Evolutionary conservation across 2,113 vertebrate genomes (phyloP).

Genomic region (Dicrurus megarhynchus): DNA sequence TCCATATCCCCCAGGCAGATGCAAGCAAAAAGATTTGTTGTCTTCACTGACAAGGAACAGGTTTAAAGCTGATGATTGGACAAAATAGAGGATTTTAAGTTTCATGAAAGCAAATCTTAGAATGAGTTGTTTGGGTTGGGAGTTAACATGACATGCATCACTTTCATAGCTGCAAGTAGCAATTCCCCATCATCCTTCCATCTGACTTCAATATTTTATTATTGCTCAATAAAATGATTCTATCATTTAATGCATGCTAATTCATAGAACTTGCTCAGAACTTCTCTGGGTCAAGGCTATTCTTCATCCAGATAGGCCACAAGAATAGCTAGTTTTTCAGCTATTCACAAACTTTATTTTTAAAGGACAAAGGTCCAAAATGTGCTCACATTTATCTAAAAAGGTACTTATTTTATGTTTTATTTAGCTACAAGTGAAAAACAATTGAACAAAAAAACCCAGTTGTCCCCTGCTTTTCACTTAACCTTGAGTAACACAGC

Average conservation of each 20-base stretch:
- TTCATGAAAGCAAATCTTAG: slow-evolving; percentile 70
- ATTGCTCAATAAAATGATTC: slow-evolving; percentile 59
- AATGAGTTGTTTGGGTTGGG: slow-evolving; percentile 62
- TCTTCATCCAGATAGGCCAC: neutral
- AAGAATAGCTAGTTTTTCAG: neutral
- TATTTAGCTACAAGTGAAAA: neutral
- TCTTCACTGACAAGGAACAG: slow-evolving; percentile 76
- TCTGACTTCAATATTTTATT: slow-evolving; percentile 47
- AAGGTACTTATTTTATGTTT: neutral
- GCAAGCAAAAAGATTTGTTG: slow-evolving; percentile 76
- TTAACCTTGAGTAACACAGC: neutral
- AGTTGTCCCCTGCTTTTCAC: neutral
- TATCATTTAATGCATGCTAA: slow-evolving; percentile 22
- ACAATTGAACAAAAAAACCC: neutral
- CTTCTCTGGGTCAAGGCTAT: neutral
- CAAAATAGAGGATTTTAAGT: slow-evolving; percentile 68
- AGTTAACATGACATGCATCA: slow-evolving; percentile 65
- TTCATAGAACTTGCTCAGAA: slow-evolving; percentile 34
- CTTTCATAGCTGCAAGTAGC: slow-evolving; percentile 43
- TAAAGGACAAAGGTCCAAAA: neutral
- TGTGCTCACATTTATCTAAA: neutral
- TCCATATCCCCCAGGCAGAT: slow-evolving; percentile 70
- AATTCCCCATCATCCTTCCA: slow-evolving; percentile 46
- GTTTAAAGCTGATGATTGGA: slow-evolving; percentile 74
- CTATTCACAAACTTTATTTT: neutral